These are phyloP conservation scores for Uropetala carovei DNA, from an alignment of 2,888 invertebrate genomes.

Conservation along the genomic window DNA sequence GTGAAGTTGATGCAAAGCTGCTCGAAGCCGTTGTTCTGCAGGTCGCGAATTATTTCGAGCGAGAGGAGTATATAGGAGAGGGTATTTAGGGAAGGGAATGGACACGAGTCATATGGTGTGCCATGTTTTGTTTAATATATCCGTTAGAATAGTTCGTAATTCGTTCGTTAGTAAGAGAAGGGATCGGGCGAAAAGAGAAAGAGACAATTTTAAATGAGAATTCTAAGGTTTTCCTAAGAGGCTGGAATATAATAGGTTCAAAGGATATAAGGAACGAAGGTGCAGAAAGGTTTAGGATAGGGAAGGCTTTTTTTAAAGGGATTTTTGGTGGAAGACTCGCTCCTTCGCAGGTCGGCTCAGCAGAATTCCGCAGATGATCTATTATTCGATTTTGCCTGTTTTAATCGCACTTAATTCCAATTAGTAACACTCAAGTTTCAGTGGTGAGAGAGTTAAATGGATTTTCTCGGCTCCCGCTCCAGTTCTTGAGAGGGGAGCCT, in stretches of 20 bases:
- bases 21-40: conserved; percentile 95
- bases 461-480: not conserved
- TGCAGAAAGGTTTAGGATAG: not conserved
- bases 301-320: not conserved
- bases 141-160: not conserved
- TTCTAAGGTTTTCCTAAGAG: too few species aligned
- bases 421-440: too few species aligned
- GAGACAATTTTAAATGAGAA: too few species aligned
- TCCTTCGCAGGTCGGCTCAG: not conserved
- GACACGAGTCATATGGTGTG: not conserved
- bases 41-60: conserved; percentile 17
- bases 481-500: not conserved
- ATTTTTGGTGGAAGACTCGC: not conserved
- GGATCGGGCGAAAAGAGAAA: not conserved
- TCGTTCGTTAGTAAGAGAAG: not conserved
- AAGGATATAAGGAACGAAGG: not conserved
- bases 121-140: not conserved
- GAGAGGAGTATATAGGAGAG: not conserved
- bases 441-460: not conserved
- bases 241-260: too few species aligned
- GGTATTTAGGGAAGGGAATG: not conserved
- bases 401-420: too few species aligned
- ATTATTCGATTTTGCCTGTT: not conserved
- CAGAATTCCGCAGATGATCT: not conserved
- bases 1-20: conserved; percentile 99